A percentile compares a stretch with the other conserved stretches of the same genome.
Conservation (phyloP, 2,797 vertebrate genomes). For the Graptemys geographica region DNA sequence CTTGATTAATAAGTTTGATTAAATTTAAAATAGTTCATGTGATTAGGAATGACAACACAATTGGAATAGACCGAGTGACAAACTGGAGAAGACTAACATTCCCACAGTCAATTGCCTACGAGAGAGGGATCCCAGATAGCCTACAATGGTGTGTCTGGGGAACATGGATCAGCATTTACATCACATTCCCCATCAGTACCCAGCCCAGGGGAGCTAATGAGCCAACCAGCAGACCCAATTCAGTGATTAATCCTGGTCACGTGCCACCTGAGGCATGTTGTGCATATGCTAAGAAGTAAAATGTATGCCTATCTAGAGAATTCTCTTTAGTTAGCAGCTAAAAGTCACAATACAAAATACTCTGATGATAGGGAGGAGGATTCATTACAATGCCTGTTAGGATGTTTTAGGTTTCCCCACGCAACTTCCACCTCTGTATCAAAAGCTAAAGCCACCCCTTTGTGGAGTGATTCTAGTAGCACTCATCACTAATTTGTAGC, state of each 20-base stretch:
- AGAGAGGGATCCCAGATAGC: not conserved
- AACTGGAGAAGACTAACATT: not conserved
- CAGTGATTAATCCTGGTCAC: too few species aligned
- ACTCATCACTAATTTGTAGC: not conserved
- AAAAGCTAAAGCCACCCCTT: not conserved
- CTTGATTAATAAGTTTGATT: not conserved
- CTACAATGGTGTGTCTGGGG: rapidly evolving
- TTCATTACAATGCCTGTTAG: not conserved
- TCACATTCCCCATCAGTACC: too few species aligned
- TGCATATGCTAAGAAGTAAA: too few species aligned
- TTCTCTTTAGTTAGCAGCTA: not conserved
- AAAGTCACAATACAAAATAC: not conserved
- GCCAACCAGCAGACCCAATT: too few species aligned
- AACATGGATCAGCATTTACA: not conserved
- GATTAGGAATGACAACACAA: not conserved
- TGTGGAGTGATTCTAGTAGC: not conserved
- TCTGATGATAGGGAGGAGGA: not conserved
- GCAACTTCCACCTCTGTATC: not conserved
- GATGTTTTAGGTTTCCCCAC: not conserved
- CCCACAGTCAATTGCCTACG: too few species aligned
- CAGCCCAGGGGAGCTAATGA: too few species aligned
- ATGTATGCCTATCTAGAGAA: not conserved
- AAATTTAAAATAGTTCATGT: not conserved
- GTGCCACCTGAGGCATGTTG: too few species aligned
- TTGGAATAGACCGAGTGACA: not conserved